Evolutionary conservation across 2,888 invertebrate species (phyloP), one percentile per base, ranked within the genome.

Genomic region (Boloria selene): DNA sequence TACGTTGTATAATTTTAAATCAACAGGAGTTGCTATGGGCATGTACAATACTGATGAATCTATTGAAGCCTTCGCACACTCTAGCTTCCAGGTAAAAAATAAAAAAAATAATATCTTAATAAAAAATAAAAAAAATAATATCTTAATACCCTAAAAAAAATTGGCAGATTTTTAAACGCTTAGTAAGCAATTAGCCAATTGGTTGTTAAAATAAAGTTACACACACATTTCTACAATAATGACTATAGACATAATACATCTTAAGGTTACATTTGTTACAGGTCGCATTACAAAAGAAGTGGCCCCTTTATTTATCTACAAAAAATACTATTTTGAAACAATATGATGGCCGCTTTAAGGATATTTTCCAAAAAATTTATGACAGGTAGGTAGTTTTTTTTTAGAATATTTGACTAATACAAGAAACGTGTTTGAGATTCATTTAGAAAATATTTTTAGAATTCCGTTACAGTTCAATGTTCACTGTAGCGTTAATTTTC

Each of bases 1-100:
- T 22, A 89, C 94, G 71, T 92, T 97, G 50, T 97, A 93, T 82
- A 91, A 95, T 73, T 97, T 95, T 92, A 95, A 96, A 82, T 83
- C 90, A 1, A 93, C 94, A 3, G 97, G 98, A 59, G 95, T 97
- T 13, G 94, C 94, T n/a, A 87, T 97, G 93, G 96, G 95, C 75
- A 98, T 98, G 97, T 98, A 98, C 92, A 98, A 98, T 87, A 96
- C 96, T 0, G 97, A 97, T 77, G 96, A 97, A 81, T 96, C 96
- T 54, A 98, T 98, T 77, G 85, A 86, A 49, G 93, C 95, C 26
- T 98, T 98, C 85, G 98, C 97, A 49, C 96, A 97, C 83, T 95
- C 97, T 68, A 97, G 97, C 83, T 96, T 98, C 92, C 96, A 97
- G 93, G 93, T 90, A 73, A 68, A 38, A 14, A 13, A 18, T 45